Percentiles rank a stretch among this genome's conserved stretches.
Conservation (phyloP, 2,797 vertebrate genomes). For the Xyrichtys novacula region DNA sequence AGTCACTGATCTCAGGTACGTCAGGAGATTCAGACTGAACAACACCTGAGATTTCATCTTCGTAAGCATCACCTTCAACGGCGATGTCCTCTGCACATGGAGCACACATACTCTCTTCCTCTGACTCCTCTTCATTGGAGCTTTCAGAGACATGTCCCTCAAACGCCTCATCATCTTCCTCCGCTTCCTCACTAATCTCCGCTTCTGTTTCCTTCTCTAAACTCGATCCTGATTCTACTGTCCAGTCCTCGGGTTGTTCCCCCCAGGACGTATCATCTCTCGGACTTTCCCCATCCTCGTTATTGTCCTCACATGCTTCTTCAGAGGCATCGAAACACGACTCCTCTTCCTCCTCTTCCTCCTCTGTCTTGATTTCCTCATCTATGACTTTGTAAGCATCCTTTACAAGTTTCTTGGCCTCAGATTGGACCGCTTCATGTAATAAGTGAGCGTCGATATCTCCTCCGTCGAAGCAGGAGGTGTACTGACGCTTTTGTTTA, state of each 20-base stretch:
- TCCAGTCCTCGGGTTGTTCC: slow-evolving; percentile 39
- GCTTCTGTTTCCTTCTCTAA: slow-evolving; percentile 29
- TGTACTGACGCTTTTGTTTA: slow-evolving; percentile 58
- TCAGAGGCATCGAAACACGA: slow-evolving; percentile 3
- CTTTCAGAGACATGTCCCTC: slow-evolving; percentile 30
- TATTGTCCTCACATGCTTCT: slow-evolving; percentile 20
- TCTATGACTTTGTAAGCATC: slow-evolving; percentile 8
- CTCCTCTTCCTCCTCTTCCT: neutral
- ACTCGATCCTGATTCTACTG: slow-evolving; percentile 36
- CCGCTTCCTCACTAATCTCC: slow-evolving; percentile 18
- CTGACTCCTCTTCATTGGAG: slow-evolving; percentile 30
- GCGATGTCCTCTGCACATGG: slow-evolving; percentile 73
- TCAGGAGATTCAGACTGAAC: slow-evolving; percentile 3
- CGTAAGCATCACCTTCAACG: slow-evolving; percentile 75
- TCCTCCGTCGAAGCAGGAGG: slow-evolving; percentile 81
- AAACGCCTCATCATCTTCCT: slow-evolving; percentile 21
- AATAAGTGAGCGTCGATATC: slow-evolving; percentile 68
- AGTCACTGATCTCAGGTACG: neutral
- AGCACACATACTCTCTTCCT: slow-evolving; percentile 56
- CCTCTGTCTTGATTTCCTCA: neutral
- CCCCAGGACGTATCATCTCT: slow-evolving; percentile 9
- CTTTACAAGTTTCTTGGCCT: slow-evolving; percentile 30
- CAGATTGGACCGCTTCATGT: slow-evolving; percentile 33
- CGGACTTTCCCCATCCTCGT: slow-evolving; percentile 22
- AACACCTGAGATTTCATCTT: slow-evolving; percentile 43